Conservation (phyloP, 2,888 invertebrate species). For the Myopa testacea region DNA sequence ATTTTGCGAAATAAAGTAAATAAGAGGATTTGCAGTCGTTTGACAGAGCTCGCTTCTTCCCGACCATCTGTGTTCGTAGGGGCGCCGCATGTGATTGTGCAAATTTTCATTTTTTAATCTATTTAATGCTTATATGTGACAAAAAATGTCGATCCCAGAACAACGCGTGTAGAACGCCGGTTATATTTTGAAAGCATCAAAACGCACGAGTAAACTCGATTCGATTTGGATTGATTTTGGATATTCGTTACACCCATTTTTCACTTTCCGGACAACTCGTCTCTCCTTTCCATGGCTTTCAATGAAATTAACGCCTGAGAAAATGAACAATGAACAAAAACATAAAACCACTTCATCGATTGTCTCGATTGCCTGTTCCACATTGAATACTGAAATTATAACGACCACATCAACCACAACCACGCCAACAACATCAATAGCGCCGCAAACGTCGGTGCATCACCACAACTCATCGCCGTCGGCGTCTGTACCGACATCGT, state of each 20-base stretch:
- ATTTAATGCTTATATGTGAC: neutral
- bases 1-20: conserved; percentile 6
- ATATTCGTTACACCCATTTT: neutral
- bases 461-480: conserved; percentile 6
- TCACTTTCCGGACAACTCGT: neutral
- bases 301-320: conserved; percentile 48
- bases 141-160: neutral
- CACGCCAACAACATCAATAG: conserved; percentile 55
- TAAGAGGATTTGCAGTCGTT: neutral
- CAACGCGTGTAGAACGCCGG: neutral
- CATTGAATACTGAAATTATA: conserved; percentile 61
- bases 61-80: conserved; percentile 6
- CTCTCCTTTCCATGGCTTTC: conserved; percentile 26
- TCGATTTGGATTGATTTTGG: neutral
- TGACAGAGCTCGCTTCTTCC: neutral
- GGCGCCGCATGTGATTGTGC: conserved; percentile 15
- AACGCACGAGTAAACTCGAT: neutral
- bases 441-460: conserved; percentile 20
- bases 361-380: conserved; percentile 62
- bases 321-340: conserved; percentile 61
- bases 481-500: conserved; percentile 21
- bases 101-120: conserved; percentile 1
- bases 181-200: neutral
- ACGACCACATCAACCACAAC: conserved; percentile 64
- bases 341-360: conserved; percentile 49